Conservation (phyloP, 1,140 invertebrate genomes). For the Doryteuthis pealeii region DNA sequence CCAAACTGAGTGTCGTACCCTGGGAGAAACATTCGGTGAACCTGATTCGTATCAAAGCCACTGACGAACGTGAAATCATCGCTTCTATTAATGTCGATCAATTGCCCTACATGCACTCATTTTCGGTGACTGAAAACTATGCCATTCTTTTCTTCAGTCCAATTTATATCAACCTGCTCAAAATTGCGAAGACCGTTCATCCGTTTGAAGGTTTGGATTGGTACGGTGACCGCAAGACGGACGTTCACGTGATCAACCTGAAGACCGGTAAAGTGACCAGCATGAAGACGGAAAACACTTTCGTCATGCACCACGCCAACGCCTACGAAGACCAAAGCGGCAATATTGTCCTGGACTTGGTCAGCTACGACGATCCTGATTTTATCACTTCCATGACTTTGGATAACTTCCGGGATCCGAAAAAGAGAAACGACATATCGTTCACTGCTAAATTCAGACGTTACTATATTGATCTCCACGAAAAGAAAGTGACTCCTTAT, state of each 20-base stretch:
- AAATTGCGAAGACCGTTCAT: conserved; percentile 35
- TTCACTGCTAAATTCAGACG: conserved; percentile 32
- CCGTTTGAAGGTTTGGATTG: conserved; percentile 44
- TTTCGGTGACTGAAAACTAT: conserved; percentile 40
- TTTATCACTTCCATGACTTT: conserved; percentile 39
- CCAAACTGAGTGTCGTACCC: conserved; percentile 36
- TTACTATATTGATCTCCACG: conserved; percentile 35
- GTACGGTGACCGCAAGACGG: conserved; percentile 27
- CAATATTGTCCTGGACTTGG: conserved; percentile 45
- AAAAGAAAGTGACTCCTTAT: conserved; percentile 13
- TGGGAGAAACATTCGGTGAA: conserved; percentile 30
- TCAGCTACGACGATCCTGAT: conserved; percentile 36
- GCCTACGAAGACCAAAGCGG: conserved; percentile 40
- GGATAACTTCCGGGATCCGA: conserved; percentile 28
- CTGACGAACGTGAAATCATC: conserved; percentile 33
- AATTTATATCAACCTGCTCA: conserved; percentile 42
- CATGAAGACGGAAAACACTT: conserved; percentile 37
- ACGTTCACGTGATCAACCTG: conserved; percentile 41
- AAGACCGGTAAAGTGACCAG: conserved; percentile 31
- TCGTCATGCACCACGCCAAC: too few species aligned
- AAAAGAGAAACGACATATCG: conserved; percentile 29
- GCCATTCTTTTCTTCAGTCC: conserved; percentile 47
- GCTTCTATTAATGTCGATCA: conserved; percentile 38
- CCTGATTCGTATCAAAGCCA: conserved; percentile 37
- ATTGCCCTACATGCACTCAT: too few species aligned